Conservation (phyloP, 2,888 invertebrate species). For the Lottia gigantea region DNA sequence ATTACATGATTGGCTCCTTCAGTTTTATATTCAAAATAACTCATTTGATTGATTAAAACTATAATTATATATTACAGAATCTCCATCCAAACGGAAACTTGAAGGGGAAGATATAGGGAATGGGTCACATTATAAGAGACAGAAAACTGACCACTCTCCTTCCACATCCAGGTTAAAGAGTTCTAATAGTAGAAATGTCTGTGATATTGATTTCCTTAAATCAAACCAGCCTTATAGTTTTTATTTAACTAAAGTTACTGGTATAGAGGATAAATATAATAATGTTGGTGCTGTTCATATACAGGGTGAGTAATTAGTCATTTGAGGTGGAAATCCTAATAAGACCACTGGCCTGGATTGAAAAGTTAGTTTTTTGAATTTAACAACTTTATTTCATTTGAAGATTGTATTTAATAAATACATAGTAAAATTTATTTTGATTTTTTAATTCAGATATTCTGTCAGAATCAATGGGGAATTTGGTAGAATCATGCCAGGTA, state of each 20-base stretch:
- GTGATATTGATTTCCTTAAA: constrained; percentile 27
- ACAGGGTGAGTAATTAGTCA: constrained; percentile 47
- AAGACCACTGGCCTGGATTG: too few species aligned
- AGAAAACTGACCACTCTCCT: background rate
- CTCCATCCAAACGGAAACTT: background rate
- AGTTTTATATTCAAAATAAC: too few species aligned
- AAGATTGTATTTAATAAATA: background rate
- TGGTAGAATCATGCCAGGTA: constrained; percentile 67
- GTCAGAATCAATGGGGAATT: constrained; percentile 61
- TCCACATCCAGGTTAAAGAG: constrained; percentile 7
- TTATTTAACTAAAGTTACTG: constrained; percentile 64
- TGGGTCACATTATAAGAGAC: background rate
- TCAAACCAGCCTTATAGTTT: constrained; percentile 57
- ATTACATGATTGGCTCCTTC: too few species aligned
- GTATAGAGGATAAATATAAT: constrained; percentile 59
- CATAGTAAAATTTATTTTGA: background rate
- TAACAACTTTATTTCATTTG: background rate
- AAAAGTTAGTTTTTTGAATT: background rate
- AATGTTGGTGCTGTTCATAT: constrained; percentile 52
- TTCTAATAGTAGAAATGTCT: background rate
- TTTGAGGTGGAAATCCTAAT: too few species aligned
- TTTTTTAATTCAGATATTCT: constrained; percentile 59
- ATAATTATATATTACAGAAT: background rate
- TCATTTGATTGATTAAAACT: background rate
- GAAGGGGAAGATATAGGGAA: background rate